Evolutionary conservation across 1,140 invertebrate species (phyloP).

Genomic region (Eriocheir sinensis): DNA sequence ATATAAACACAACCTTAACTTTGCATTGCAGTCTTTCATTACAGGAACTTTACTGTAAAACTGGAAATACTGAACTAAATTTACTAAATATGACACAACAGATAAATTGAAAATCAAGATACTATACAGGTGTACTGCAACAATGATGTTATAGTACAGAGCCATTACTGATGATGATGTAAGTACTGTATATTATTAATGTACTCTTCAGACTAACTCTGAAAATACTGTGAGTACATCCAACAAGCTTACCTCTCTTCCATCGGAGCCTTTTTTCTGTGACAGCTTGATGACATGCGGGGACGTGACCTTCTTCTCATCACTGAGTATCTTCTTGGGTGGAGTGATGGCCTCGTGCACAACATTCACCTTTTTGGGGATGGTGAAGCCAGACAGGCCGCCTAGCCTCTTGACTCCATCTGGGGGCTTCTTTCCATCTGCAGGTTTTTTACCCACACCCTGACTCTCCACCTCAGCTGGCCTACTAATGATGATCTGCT

Average conservation of each 20-base stretch:
- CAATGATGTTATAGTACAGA: too few relatives aligned
- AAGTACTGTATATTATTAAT: too few relatives aligned
- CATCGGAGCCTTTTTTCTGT: neutral
- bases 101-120: too few relatives aligned
- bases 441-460: neutral
- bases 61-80: too few relatives aligned
- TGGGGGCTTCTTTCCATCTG: neutral
- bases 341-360: neutral
- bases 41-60: too few relatives aligned
- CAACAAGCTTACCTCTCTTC: constrained; percentile 54
- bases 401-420: neutral
- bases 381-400: neutral
- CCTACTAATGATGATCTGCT: neutral
- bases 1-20: too few relatives aligned
- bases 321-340: constrained; percentile 15
- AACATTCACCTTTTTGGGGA: neutral
- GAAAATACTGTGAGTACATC: too few relatives aligned
- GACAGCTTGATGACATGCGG: neutral
- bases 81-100: too few relatives aligned
- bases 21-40: too few relatives aligned
- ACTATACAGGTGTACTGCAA: too few relatives aligned
- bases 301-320: constrained; percentile 30
- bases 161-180: too few relatives aligned
- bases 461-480: neutral
- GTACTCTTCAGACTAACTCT: too few relatives aligned